phyloP scores from a whole-genome alignment of 2,888 invertebrate genomes.

The Drosophila barbarae region DNA sequence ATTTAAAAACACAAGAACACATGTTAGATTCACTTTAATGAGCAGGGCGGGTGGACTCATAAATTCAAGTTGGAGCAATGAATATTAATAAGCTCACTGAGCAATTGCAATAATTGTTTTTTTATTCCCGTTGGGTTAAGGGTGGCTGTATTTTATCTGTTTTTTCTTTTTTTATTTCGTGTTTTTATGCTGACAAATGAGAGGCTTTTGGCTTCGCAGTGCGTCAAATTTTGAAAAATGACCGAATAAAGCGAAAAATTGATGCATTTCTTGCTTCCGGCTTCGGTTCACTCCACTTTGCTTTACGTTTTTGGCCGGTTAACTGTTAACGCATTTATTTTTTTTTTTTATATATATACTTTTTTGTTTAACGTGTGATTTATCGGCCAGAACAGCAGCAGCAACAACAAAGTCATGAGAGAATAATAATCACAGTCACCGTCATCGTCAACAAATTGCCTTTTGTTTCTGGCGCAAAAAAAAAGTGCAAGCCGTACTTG shows the following conservation, averaged over 20 bases:
- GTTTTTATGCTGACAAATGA: slow-evolving; percentile 55
- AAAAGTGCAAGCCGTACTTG: slow-evolving; percentile 26
- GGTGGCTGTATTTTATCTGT: not conserved
- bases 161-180: not conserved
- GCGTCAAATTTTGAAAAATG: slow-evolving; percentile 59
- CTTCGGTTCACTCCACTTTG: slow-evolving; percentile 49
- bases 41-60: slow-evolving; percentile 47
- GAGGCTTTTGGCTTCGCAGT: slow-evolving; percentile 43
- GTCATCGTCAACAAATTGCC: slow-evolving; percentile 61
- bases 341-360: not conserved
- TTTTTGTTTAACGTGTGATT: slow-evolving; percentile 41
- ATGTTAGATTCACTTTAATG: slow-evolving; percentile 67
- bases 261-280: slow-evolving; percentile 53
- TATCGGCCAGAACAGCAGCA: slow-evolving; percentile 33
- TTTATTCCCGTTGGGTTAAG: slow-evolving; percentile 4
- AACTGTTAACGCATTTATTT: slow-evolving; percentile 60
- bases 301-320: slow-evolving; percentile 48
- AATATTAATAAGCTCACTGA: slow-evolving; percentile 68
- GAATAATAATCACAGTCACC: slow-evolving; percentile 44
- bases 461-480: slow-evolving; percentile 53
- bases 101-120: slow-evolving; percentile 53
- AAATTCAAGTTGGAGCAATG: slow-evolving; percentile 54
- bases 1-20: slow-evolving; percentile 50
- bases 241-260: slow-evolving; percentile 50
- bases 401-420: not conserved